Conservation (phyloP, 2,888 invertebrate species). For the Himalopsyche kuldschensis region DNA sequence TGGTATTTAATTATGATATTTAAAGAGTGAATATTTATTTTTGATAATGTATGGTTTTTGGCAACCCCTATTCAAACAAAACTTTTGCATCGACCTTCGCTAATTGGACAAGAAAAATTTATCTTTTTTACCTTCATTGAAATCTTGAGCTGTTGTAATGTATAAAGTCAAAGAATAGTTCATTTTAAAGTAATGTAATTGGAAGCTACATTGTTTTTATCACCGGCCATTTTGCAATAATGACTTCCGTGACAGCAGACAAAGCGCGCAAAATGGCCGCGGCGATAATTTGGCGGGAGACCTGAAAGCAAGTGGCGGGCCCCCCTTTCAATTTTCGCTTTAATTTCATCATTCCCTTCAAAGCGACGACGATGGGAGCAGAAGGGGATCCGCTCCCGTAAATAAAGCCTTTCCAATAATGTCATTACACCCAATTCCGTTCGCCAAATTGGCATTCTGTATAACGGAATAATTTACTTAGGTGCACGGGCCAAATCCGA, state of each 20-base stretch:
- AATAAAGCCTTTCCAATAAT: constrained; percentile 38
- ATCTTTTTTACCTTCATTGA: too few relatives aligned
- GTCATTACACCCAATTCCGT: constrained; percentile 34
- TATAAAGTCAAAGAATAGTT: too few relatives aligned
- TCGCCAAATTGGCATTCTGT: constrained; percentile 36
- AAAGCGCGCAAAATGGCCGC: constrained; percentile 6
- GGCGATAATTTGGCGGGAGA: constrained; percentile 4
- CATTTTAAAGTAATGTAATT: too few relatives aligned
- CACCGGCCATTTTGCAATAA: not conserved
- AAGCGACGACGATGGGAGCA: not conserved
- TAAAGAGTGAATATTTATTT: too few relatives aligned
- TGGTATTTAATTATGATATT: too few relatives aligned
- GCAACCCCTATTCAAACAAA: too few relatives aligned
- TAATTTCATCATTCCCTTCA: constrained; percentile 30
- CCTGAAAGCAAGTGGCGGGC: constrained; percentile 6
- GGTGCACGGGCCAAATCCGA: not conserved
- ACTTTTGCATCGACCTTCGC: too few relatives aligned
- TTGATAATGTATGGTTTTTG: too few relatives aligned
- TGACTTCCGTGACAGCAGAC: not conserved
- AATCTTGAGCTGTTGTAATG: too few relatives aligned
- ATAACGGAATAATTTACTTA: not conserved
- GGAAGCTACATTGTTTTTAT: not conserved
- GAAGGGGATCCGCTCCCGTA: constrained; percentile 10
- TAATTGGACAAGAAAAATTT: too few relatives aligned
- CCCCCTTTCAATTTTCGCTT: constrained; percentile 35